Evolutionary conservation across 2,797 vertebrate genomes (phyloP), one percentile per base, ranked within the genome.

Genomic region (Centroberyx gerrardi): DNA sequence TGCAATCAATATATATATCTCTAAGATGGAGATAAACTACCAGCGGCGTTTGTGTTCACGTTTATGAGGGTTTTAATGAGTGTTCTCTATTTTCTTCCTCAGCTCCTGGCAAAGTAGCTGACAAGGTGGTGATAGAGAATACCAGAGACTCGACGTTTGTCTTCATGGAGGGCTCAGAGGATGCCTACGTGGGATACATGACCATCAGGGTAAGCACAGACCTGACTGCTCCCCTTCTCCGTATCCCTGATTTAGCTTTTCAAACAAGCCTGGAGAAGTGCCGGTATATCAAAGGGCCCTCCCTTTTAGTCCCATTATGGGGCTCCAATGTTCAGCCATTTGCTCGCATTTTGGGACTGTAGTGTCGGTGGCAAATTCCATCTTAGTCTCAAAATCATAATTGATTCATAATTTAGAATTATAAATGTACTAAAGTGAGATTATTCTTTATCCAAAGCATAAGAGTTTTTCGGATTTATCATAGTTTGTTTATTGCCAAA

Each of bases 151-250:
- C 98, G 27, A 99, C 98, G 15, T 99, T 99, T 65, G 98, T 99
- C 89, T 99, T 99, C 94, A 99, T 99, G 98, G 98, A 99, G 87
- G 98, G 98, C 74, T 99, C 98, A 60, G 98, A 99, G 92, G 98
- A 99, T 87, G 98, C 98, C 64, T 99, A 99, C 82, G 98, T 99
- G 87, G 98, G 98, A 83, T 99, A 99, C 90, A 99, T 99, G 97
- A 99, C 98, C 88, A 99, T 99, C 91, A 96, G 97, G 96, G 98
- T 99, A 94, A 86, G 66, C 14, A 8, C 0, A 28, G n/a, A 38
- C 49, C 36, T 38, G 22, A 8, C 62, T 29, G 8, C 2, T 28
- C 29, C 1, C 0, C 2, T 28, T 67, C 55, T 33, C 12, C 22
- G 15, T 49, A 8, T 63, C 27, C 9, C 17, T 17, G 28, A 63